A percentile compares a stretch with the other conserved stretches of the same genome.
Evolutionary conservation across 2,797 vertebrate species (phyloP).

Genomic region (Typhlichthys subterraneus): DNA sequence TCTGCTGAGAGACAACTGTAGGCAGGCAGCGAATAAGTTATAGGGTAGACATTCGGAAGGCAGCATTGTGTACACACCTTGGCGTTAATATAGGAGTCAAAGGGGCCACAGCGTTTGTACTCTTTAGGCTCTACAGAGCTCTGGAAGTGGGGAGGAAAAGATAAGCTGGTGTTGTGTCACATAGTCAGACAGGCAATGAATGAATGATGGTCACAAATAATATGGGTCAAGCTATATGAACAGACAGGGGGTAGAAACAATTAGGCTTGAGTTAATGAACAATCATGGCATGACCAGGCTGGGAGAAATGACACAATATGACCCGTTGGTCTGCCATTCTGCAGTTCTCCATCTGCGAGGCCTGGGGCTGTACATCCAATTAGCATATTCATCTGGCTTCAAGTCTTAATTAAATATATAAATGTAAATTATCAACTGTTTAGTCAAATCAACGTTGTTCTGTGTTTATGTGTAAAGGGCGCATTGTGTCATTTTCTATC

Average conservation of each 20-base stretch:
- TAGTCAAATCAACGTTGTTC: not conserved
- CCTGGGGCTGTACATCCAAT: not conserved
- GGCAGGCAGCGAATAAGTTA: slow-evolving; percentile 44
- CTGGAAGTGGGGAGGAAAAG: slow-evolving; percentile 94
- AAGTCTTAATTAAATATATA: not conserved
- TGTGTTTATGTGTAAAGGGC: slow-evolving; percentile 15
- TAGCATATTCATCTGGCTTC: not conserved
- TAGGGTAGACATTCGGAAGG: slow-evolving; percentile 39
- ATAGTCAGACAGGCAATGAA: slow-evolving; percentile 80
- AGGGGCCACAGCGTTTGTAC: slow-evolving; percentile 99
- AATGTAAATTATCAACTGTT: not conserved
- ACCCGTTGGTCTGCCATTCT: not conserved
- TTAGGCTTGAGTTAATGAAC: slow-evolving; percentile 66
- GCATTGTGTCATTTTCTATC: slow-evolving; percentile 68
- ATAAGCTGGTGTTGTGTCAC: slow-evolving; percentile 75
- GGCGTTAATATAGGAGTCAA: slow-evolving; percentile 99
- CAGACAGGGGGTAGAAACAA: slow-evolving; percentile 35
- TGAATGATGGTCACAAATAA: slow-evolving; percentile 64
- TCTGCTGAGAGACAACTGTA: slow-evolving; percentile 21
- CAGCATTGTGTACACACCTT: slow-evolving; percentile 95
- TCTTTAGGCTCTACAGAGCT: slow-evolving; percentile 98
- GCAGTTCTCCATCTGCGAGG: not conserved
- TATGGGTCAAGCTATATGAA: slow-evolving; percentile 53
- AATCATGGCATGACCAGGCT: slow-evolving; percentile 61
- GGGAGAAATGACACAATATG: slow-evolving; percentile 65